Evolutionary conservation across 2,113 vertebrate genomes (phyloP).

Genomic region (Carettochelys insculpta): DNA sequence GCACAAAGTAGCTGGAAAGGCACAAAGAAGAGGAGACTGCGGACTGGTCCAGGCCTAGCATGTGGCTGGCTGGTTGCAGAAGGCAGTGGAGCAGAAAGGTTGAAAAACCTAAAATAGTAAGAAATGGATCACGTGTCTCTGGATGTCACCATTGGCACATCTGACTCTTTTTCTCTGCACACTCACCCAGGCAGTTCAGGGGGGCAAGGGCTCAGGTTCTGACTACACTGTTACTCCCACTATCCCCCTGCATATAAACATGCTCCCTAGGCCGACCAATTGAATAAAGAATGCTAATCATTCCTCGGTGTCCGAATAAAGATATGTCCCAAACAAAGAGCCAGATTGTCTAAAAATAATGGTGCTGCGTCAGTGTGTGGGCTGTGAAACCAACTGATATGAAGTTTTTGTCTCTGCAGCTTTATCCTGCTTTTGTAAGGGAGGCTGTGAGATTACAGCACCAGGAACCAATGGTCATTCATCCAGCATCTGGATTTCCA

Average conservation of each 20-base stretch:
- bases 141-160: neutral
- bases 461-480: neutral
- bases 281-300: neutral
- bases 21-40: neutral
- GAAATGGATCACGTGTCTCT: neutral
- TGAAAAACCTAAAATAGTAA: neutral
- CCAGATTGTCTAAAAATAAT: neutral
- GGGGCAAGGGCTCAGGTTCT: neutral
- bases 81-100: neutral
- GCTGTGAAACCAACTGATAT: neutral
- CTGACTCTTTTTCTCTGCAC: neutral
- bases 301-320: rapidly evolving
- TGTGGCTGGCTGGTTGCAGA: neutral
- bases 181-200: neutral
- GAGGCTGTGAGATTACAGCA: neutral
- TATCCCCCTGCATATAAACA: neutral
- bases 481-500: neutral
- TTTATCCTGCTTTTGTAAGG: neutral
- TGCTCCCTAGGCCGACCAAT: neutral
- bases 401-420: rapidly evolving
- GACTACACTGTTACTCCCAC: neutral
- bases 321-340: rapidly evolving
- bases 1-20: neutral
- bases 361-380: rapidly evolving
- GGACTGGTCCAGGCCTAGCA: neutral